Evolutionary conservation across 2,113 vertebrate genomes (phyloP).

Genomic region (Anser brachyrhynchus): DNA sequence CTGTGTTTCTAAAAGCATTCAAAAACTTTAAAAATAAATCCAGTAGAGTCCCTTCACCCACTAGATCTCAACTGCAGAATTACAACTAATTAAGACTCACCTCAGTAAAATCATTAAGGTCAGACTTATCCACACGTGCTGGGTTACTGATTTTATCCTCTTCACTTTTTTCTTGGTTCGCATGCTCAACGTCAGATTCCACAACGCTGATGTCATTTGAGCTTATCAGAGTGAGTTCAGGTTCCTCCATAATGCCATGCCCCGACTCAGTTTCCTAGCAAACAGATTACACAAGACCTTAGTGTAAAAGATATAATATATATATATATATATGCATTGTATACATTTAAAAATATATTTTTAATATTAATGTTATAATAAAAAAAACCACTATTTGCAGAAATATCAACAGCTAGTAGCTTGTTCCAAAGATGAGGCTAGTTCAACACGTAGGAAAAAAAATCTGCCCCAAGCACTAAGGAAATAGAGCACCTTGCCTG

Average conservation of each 20-base stretch:
- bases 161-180: slow-evolving; percentile 23
- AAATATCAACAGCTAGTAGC: not conserved
- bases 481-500: not conserved
- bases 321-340: not conserved
- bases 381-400: not conserved
- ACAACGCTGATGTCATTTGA: slow-evolving; percentile 79
- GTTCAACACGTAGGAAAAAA: not conserved
- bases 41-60: not conserved
- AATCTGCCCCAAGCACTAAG: not conserved
- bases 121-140: not conserved
- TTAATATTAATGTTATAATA: too few relatives aligned
- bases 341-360: not conserved
- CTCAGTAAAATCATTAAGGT: slow-evolving; percentile 4
- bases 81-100: not conserved
- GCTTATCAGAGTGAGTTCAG: slow-evolving; percentile 85
- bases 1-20: not conserved
- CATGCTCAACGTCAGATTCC: slow-evolving; percentile 67
- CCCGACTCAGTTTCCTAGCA: slow-evolving; percentile 77
- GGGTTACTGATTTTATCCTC: not conserved
- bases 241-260: slow-evolving; percentile 90
- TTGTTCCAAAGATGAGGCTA: not conserved
- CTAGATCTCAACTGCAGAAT: not conserved
- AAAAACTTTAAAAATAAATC: not conserved
- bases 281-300: not conserved
- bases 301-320: not conserved